Evolutionary conservation across 2,113 vertebrate species (phyloP).

Genomic region (Salvelinus namaycush): DNA sequence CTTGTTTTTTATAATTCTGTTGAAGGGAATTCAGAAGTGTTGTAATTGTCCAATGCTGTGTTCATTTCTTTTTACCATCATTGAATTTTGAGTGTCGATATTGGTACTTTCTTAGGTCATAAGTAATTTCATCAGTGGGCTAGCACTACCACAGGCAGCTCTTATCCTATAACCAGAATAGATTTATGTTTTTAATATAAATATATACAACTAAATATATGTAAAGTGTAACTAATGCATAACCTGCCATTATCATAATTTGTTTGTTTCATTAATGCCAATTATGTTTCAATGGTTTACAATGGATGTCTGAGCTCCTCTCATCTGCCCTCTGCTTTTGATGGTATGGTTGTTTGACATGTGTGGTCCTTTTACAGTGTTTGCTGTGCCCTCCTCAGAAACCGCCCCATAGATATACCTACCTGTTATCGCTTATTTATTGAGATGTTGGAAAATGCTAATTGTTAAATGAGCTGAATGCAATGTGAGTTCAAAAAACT

Average conservation of each 20-base stretch:
- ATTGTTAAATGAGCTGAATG: conserved; percentile 74
- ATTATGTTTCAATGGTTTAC: conserved; percentile 70
- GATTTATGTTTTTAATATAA: conserved; percentile 42
- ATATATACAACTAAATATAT: conserved; percentile 35
- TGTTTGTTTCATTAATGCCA: conserved; percentile 52
- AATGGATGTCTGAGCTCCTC: conserved; percentile 54
- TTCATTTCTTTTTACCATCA: conserved; percentile 49
- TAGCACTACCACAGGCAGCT: conserved; percentile 56
- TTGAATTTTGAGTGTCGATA: conserved; percentile 34
- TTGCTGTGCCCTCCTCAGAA: conserved; percentile 66
- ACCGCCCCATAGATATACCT: conserved; percentile 60
- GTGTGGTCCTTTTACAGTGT: conserved; percentile 69
- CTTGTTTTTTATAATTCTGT: conserved; percentile 44
- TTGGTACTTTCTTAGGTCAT: too few relatives aligned
- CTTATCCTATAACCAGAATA: conserved; percentile 20
- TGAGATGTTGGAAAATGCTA: conserved; percentile 74
- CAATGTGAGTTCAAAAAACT: conserved; percentile 64
- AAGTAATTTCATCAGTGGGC: conserved; percentile 44
- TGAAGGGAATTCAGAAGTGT: conserved; percentile 39
- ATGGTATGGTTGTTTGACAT: conserved; percentile 67
- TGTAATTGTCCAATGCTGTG: conserved; percentile 52
- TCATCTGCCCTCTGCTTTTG: conserved; percentile 48
- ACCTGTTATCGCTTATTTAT: conserved; percentile 73
- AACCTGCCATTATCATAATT: conserved; percentile 42
- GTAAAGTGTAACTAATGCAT: conserved; percentile 40